Evolutionary conservation across 2,113 vertebrate species (phyloP), one percentile per base, ranked within the genome.

Genomic region (Stomatorhinus ivindoensis): DNA sequence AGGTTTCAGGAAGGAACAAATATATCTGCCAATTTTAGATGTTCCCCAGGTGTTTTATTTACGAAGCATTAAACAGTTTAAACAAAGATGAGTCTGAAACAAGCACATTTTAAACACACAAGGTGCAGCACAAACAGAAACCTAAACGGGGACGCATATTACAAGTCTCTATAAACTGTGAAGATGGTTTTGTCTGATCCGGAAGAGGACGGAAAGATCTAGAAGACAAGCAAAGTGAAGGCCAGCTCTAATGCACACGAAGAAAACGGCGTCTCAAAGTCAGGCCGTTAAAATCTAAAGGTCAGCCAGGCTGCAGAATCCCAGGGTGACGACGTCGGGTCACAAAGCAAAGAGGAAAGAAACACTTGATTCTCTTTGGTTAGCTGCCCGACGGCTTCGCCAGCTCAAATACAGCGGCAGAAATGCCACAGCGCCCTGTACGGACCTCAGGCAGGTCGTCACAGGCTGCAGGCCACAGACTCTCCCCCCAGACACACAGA

Each of bases 301-400:
- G 90, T 91, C 89, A 91, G 39, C 31, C 85, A 27, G 21, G 46
- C 69, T 46, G 21, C 46, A 42, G 47, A 86, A 39, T 89, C 87
- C 50, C 47, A 19, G 58, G 15, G 89, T 27, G 87, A 91, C 31
- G 73, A 90, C 24, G 44, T 48, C 82, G 31, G 42, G 65, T 35
- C 87, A 47, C 87, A 88, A 84, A 55, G 51, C 44, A 69, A 86
- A 53, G 46, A 50, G 44, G 27, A 84, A 83, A 89, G 82, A 87
- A 87, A 73, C 86, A 21, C 86, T 69, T 27, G 39, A 21, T 39
- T 89, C 86, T 85, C 44, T 17, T 31, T n/a, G 48, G 51, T 82
- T 21, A 5, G 42, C 50, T n/a, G 44, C 51, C 73, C 24, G 61
- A 27, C 76, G 39, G 58, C 47, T 89, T 84, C 3, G 44, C 44